These are phyloP conservation scores for Steinernema carpocapsae DNA, from an alignment of 2,888 invertebrate species.

Conservation along the genomic window DNA sequence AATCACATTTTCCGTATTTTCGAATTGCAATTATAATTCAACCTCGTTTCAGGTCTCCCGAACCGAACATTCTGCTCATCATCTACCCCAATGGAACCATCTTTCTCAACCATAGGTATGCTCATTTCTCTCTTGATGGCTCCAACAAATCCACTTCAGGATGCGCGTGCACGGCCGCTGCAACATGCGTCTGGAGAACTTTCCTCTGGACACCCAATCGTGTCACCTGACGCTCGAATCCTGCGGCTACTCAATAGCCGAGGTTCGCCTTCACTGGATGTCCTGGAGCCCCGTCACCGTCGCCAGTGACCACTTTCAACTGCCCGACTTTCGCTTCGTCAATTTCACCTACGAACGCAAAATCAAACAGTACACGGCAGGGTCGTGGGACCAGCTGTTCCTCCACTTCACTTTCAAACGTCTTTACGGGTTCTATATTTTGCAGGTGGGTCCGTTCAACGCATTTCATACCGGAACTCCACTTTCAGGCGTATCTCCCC, in stretches of 20 bases:
- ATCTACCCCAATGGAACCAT: conserved; percentile 39
- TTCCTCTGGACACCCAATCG: conserved; percentile 65
- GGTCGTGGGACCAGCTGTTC: conserved; percentile 67
- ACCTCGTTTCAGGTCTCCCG: conserved; percentile 37
- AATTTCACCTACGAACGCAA: conserved; percentile 43
- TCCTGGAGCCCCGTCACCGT: conserved; percentile 39
- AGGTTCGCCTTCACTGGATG: conserved; percentile 46
- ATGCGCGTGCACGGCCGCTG: conserved; percentile 42
- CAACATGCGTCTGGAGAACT: conserved; percentile 44
- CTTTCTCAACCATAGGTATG: conserved; percentile 32
- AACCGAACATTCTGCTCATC: conserved; percentile 28
- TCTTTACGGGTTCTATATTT: conserved; percentile 68
- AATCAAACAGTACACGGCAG: conserved; percentile 60
- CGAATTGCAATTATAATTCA: no score
- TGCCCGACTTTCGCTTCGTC: conserved; percentile 46
- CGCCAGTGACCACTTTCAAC: conserved; percentile 40
- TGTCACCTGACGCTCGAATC: conserved; percentile 66
- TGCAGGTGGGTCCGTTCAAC: conserved; percentile 46
- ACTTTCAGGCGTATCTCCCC: conserved; percentile 64
- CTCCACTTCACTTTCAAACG: conserved; percentile 66
- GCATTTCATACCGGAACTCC: not conserved
- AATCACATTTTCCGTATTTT: conserved; percentile 36
- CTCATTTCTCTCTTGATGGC: not conserved
- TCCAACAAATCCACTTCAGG: not conserved
- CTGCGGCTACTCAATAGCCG: conserved; percentile 59